A percentile compares a stretch with the other conserved stretches of the same genome.
phyloP scores from a whole-genome alignment of 2,113 vertebrate species.

The Solenodon paradoxus region DNA sequence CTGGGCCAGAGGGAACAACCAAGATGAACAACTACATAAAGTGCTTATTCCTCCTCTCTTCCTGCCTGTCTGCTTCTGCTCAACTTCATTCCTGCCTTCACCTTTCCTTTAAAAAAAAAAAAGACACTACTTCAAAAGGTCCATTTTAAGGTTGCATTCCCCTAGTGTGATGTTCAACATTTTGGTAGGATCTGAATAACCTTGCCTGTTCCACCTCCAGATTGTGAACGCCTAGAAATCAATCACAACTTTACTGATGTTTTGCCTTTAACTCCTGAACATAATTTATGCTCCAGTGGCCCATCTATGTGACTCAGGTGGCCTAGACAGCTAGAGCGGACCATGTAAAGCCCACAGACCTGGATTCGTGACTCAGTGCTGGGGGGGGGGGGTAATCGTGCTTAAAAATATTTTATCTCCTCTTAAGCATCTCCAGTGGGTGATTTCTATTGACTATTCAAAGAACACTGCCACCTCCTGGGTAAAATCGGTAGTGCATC shows the following conservation, averaged over 20 bases:
- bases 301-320: no score
- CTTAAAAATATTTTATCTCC: conserved; percentile 26
- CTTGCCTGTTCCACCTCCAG: background rate
- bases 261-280: conserved; percentile 13
- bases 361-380: no score
- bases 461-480: conserved; percentile 66
- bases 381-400: no score
- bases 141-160: background rate
- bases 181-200: background rate
- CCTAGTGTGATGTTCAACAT: background rate
- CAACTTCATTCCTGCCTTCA: no score
- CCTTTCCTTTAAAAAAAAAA: no score
- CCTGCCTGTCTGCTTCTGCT: no score
- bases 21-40: no score
- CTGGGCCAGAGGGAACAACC: no score
- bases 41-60: no score
- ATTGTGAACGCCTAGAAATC: background rate
- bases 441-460: background rate
- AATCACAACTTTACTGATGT: background rate
- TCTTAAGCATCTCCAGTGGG: background rate
- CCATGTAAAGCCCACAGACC: no score
- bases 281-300: conserved; percentile 42
- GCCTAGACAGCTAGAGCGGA: no score
- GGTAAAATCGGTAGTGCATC: background rate
- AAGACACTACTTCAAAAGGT: background rate